Percentiles rank a stretch among this genome's conserved stretches.
phyloP scores from a whole-genome alignment of 2,888 invertebrate genomes.

The Volucella inanis region DNA sequence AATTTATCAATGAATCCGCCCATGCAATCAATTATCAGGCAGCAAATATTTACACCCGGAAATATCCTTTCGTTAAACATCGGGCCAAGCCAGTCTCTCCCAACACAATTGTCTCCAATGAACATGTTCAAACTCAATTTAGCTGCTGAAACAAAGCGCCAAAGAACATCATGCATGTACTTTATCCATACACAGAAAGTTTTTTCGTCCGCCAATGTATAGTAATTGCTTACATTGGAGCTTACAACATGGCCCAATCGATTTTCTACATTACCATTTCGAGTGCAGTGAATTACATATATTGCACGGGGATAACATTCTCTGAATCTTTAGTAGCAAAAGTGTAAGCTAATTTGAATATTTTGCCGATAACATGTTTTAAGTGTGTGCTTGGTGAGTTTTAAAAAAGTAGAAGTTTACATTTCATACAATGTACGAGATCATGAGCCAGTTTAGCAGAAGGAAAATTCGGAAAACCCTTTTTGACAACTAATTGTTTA shows the following conservation, averaged over 20 bases:
- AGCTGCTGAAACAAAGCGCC: slow-evolving; percentile 7
- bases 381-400: neutral
- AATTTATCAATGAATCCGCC: slow-evolving; percentile 61
- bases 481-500: no score
- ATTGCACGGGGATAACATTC: slow-evolving; percentile 3
- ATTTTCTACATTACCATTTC: neutral
- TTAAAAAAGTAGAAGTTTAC: slow-evolving; percentile 19
- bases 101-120: slow-evolving; percentile 4
- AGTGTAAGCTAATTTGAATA: slow-evolving; percentile 13
- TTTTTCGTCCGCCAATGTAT: slow-evolving; percentile 7
- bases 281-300: slow-evolving; percentile 10
- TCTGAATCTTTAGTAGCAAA: neutral
- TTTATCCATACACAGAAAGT: neutral
- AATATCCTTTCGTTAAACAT: slow-evolving; percentile 49
- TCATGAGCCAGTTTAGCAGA: slow-evolving; percentile 31
- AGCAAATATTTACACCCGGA: slow-evolving; percentile 66
- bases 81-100: neutral
- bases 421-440: slow-evolving; percentile 16
- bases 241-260: slow-evolving; percentile 11
- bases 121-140: slow-evolving; percentile 43
- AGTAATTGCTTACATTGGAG: slow-evolving; percentile 34
- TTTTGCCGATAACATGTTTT: slow-evolving; percentile 1
- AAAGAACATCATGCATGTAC: neutral
- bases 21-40: slow-evolving; percentile 70
- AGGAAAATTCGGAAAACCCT: no score